Conservation (phyloP, 1,140 invertebrate genomes). For the Portunus trituberculatus region DNA sequence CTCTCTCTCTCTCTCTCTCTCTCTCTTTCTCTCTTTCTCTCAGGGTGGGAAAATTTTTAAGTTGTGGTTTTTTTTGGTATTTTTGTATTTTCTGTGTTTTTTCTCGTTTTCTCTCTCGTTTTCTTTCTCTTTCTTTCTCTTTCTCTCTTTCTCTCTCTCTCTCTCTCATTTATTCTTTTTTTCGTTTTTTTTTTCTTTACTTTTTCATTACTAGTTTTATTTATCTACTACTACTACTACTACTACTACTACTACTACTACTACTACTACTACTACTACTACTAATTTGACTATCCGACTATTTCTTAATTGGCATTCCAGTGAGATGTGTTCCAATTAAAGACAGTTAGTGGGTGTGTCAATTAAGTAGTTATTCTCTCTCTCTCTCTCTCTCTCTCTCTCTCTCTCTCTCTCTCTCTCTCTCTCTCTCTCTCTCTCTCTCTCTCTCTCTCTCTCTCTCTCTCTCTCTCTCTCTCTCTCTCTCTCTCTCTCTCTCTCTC, state of each 20-base stretch:
- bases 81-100: no score
- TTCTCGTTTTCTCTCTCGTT: no score
- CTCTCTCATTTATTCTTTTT: neutral
- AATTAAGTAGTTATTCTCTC: no score
- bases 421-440: neutral
- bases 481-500: neutral
- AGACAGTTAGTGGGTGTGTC: no score
- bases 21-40: neutral
- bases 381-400: neutral
- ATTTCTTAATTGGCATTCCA: neutral
- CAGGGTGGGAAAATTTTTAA: no score
- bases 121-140: neutral
- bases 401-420: neutral
- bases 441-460: neutral
- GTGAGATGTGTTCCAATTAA: no score
- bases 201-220: neutral
- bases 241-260: conserved; percentile 17
- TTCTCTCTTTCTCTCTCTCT: neutral
- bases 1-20: neutral
- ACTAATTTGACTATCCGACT: neutral
- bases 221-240: neutral
- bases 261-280: conserved; percentile 7
- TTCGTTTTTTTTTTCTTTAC: neutral
- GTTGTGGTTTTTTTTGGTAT: no score
- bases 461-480: neutral